Conservation (phyloP, 2,113 vertebrate genomes). For the Leptocoma aspasia region DNA sequence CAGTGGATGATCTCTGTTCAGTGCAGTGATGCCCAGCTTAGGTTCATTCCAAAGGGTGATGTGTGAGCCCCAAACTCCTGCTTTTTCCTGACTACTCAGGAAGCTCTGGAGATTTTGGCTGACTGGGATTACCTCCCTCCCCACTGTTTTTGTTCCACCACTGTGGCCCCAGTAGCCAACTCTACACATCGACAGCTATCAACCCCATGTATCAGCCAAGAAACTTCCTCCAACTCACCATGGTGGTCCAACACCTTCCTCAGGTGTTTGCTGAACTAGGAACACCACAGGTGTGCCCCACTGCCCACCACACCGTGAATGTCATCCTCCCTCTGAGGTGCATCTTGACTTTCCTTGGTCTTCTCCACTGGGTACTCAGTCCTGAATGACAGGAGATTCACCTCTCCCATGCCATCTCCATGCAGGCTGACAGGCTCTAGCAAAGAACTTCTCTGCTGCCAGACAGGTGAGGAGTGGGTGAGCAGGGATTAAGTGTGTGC, state of each 20-base stretch:
- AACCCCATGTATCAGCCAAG: background rate
- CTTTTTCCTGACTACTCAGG: background rate
- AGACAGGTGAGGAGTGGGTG: background rate
- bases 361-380: background rate
- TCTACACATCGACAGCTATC: background rate
- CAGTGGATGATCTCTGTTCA: background rate
- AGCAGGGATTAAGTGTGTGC: background rate
- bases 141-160: background rate
- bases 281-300: background rate
- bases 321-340: background rate
- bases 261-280: background rate
- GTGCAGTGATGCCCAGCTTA: background rate
- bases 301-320: background rate
- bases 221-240: background rate
- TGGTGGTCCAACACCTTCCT: background rate
- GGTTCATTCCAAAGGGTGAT: background rate
- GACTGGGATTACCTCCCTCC: background rate
- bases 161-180: background rate
- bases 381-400: background rate
- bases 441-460: background rate
- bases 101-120: background rate
- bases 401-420: background rate
- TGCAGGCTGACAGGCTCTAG: background rate
- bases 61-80: background rate
- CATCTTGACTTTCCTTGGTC: background rate